Base-by-base conservation (phyloP, 2,113 vertebrate genomes). In the Piprites chloris region DNA sequence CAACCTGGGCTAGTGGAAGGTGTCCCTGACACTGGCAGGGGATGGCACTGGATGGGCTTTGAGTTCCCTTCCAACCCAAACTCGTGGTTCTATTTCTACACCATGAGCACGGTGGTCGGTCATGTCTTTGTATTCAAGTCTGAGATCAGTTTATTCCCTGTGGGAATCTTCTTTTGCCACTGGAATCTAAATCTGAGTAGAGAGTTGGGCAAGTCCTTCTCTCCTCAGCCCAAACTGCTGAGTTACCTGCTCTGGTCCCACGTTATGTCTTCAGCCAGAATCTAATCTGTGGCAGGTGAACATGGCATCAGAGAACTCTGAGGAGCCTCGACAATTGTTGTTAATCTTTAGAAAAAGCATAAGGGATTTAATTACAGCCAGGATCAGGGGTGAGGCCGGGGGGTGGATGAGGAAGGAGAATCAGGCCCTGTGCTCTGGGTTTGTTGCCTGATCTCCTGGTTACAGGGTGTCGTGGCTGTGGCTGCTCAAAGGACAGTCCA, bases 401-500 rank as follows among this genome's bases (percentile, higher is more conserved):
- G 77, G 21, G 44, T 12, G 66, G 65, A 9, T 1, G 12, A 85
- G 74, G 92, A 47, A 15, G 59, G 37, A 37, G 18, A 37, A 1
- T 28, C 11, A 9, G 65, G 61, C 74, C 53, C 26, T 80, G 59
- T 76, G 85, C 20, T 78, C 75, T 62, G 85, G 71, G n/a, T 97
- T 93, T 96, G 96, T 95, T 97, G 94, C 76, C 49, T 27, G 32
- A 63, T 95, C 92, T 55, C 96, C 49, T 94, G 33, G 96, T 73
- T 90, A 96, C 96, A 2, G 72, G 75, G 4, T 33, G 47, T 46
- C 59, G 61, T 63, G 71, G 92, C 92, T 55, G 72, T 14, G 76
- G 50, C 7, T 80, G 76, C 6, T 76, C 44, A 53, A 37, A 83
- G 93, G 39, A 75, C 49, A 66, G 27, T 15, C 69, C 49, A 11